Evolutionary conservation across 2,797 vertebrate species (phyloP).

Genomic region (Arnoldichthys spilopterus): DNA sequence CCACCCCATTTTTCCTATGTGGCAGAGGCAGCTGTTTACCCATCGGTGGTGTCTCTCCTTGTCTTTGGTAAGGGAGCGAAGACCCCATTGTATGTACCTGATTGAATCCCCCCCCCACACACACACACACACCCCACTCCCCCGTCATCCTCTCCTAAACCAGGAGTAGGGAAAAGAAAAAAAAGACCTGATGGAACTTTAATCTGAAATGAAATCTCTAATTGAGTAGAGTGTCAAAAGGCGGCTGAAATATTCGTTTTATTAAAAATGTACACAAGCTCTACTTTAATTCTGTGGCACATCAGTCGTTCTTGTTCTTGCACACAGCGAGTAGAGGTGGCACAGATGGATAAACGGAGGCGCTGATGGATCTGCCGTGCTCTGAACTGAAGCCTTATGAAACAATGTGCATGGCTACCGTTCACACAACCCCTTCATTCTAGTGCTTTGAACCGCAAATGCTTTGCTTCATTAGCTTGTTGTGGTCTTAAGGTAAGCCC

Average conservation of each 20-base stretch:
- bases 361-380: slow-evolving; percentile 48
- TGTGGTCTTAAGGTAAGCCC: slow-evolving; percentile 5
- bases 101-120: slow-evolving; percentile 63
- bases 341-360: slow-evolving; percentile 68
- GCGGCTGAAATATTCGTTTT: slow-evolving; percentile 80
- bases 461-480: slow-evolving; percentile 8
- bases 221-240: slow-evolving; percentile 73
- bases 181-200: slow-evolving; percentile 71
- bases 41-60: slow-evolving; percentile 54
- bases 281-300: slow-evolving; percentile 80
- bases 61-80: slow-evolving; percentile 54
- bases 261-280: slow-evolving; percentile 80
- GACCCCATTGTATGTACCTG: slow-evolving; percentile 56
- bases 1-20: slow-evolving; percentile 39
- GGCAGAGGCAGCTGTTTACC: slow-evolving; percentile 50
- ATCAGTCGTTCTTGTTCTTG: slow-evolving; percentile 72
- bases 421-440: slow-evolving; percentile 2
- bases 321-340: slow-evolving; percentile 66
- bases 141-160: slow-evolving; percentile 6
- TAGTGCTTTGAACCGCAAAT: slow-evolving; percentile 15
- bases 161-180: slow-evolving; percentile 40
- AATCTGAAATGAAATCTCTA: slow-evolving; percentile 76
- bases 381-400: slow-evolving; percentile 42
- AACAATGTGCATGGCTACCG: slow-evolving; percentile 27
- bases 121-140: background rate